phyloP scores from a whole-genome alignment of 2,888 invertebrate species.

The Oscheius onirici region DNA sequence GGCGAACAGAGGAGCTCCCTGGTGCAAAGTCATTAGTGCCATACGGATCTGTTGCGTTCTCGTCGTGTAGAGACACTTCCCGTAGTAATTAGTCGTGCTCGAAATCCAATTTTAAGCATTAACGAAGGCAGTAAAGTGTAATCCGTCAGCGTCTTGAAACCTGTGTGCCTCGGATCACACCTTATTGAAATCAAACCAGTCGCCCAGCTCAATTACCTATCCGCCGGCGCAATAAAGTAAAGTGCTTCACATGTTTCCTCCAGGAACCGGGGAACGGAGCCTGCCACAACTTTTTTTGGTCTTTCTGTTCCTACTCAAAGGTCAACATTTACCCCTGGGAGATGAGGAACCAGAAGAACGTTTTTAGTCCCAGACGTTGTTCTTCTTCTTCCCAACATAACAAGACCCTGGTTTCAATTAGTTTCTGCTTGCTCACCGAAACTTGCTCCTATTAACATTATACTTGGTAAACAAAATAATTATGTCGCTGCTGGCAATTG shows the following conservation, averaged over 20 bases:
- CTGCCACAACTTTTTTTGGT: neutral
- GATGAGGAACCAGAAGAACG: neutral
- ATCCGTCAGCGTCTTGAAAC: neutral
- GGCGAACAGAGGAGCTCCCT: too few relatives aligned
- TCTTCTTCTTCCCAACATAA: neutral
- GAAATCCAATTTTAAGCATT: slow-evolving; percentile 17
- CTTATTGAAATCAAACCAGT: slow-evolving; percentile 12
- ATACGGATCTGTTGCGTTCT: slow-evolving; percentile 2
- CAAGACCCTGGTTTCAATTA: neutral
- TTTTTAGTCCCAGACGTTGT: neutral
- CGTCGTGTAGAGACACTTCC: slow-evolving; percentile 5
- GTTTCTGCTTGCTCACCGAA: too few relatives aligned
- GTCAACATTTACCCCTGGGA: neutral
- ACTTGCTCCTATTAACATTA: too few relatives aligned
- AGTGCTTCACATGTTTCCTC: slow-evolving; percentile 25
- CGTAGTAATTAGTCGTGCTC: slow-evolving; percentile 20
- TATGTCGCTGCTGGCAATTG: too few relatives aligned
- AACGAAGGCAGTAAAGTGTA: slow-evolving; percentile 7
- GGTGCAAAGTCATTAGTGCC: neutral
- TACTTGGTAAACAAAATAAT: too few relatives aligned
- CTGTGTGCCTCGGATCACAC: neutral
- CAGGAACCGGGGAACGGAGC: neutral
- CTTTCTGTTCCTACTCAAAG: neutral
- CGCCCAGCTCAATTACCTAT: slow-evolving; percentile 19
- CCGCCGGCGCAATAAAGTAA: slow-evolving; percentile 24